Base-by-base conservation (phyloP, 2,113 vertebrate species). In the Chaenogobius annularis region DNA sequence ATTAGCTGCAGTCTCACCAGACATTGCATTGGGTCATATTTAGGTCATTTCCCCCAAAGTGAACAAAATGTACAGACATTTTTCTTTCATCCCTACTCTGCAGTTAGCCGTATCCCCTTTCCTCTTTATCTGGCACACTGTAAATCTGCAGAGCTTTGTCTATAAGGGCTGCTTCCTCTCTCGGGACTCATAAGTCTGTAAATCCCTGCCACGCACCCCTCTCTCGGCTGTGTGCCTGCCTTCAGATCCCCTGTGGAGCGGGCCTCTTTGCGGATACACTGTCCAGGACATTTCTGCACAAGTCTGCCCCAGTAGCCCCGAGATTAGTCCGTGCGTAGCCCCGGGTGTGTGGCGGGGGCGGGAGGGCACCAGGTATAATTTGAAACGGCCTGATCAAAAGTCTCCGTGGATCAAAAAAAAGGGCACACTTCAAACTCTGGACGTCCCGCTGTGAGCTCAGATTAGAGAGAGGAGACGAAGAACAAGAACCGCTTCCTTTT, bases 371-470 rank as follows among this genome's bases (percentile, higher is more conserved):
- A 31, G 72, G 69, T 26, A 47, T 80, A 78, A 85, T 78, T 81
- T 75, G 66, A 72, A 65, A 59, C 62, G 63, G 69, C 54, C 50
- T 72, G 69, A 84, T 84, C 75, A 69, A 54, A 74, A 68, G 43
- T n/a, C 13, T 20, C 61, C 35, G 10, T 19, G 17, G 77, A 74
- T 75, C 68, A 68, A 0, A 26, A 31, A n/a, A 26, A 58, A 83
- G 79, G 78, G 56, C 85, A 78, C 61, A 72, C 83, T 81, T 83
- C 78, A 83, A 80, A 80, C 70, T 15, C 20, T 23, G 64, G 77
- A 65, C 47, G 3, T 62, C 76, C 74, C 22, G 83, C 81, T 78
- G 83, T 73, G 77, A 3, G 4, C n/a, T 4, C 23, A 11, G 68
- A 75, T 83, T 59, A 13, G 58, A 59, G 46, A 37, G 68, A 73